Evolutionary conservation across 23 tunicate species (phyloP), one percentile per base, ranked within the genome.

Genomic region (Trididemnum clinides): DNA sequence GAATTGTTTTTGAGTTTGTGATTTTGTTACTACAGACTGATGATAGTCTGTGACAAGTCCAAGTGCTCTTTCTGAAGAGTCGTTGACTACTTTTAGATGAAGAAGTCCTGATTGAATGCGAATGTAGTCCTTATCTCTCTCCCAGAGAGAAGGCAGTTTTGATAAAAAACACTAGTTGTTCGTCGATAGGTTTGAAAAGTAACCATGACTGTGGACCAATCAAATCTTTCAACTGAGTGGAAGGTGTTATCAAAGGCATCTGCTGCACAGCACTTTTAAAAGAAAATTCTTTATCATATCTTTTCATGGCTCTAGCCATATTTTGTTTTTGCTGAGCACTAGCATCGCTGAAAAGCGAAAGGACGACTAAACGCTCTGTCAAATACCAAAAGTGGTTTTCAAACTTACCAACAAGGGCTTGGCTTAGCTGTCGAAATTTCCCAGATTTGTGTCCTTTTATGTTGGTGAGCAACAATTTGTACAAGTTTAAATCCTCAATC

Each of bases 341-440:
- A 27, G 75, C 75, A 33, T 31, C 38, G n/a, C 38, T 30, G 22
- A n/a, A n/a, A n/a, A n/a, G n/a, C n/a, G n/a, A n/a, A n/a, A n/a
- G n/a, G n/a, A n/a, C n/a, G n/a, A 69, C 75, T 37, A 69, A 69
- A 23, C 75, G 75, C 75, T 69, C 75, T 3, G 75, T 69, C 36
- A 69, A 20, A 69, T 69, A 69, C 75, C 75, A 69, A 27, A 69
- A 69, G 75, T 69, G 75, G 22, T 30, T 69, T 69, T 69, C 75
- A 5, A 69, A 69, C 38, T 69, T 69, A 5, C 26, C 31, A 10
- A 37, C 75, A 4, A 23, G 19, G 22, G 36, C 75, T 69, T 69
- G 75, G 75, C 75, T 69, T 6, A 69, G 38, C 31, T 69, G 75
- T 30, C 38, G 75, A 28, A 69, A 10, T 3, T 32, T 23, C 22